Evolutionary conservation across 1,140 invertebrate genomes (phyloP).

Genomic region (Sitodiplosis mosellana): DNA sequence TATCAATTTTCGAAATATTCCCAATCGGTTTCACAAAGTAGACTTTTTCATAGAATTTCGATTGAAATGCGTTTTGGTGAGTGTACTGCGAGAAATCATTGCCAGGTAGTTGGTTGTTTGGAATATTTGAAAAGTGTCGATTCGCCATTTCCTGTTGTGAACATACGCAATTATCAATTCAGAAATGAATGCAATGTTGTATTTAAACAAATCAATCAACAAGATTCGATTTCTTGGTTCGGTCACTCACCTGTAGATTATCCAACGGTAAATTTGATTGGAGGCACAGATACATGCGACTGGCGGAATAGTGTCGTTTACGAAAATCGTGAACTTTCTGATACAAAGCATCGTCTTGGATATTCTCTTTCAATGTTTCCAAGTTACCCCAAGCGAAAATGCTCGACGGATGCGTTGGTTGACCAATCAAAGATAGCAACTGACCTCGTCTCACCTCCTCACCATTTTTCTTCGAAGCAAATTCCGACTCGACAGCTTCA

Average conservation of each 20-base stretch:
- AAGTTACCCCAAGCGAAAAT: slow-evolving; percentile 78
- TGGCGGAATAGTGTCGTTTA: slow-evolving; percentile 65
- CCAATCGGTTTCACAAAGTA: slow-evolving; percentile 67
- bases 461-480: slow-evolving; percentile 18
- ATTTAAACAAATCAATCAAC: background rate
- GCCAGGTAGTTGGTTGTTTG: slow-evolving; percentile 37
- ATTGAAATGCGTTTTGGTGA: slow-evolving; percentile 35
- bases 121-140: slow-evolving; percentile 40
- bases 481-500: slow-evolving; percentile 75
- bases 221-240: background rate
- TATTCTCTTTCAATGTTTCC: slow-evolving; percentile 49
- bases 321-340: slow-evolving; percentile 57
- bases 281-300: slow-evolving; percentile 73
- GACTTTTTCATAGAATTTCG: slow-evolving; percentile 43
- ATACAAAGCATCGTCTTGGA: slow-evolving; percentile 43
- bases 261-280: slow-evolving; percentile 61
- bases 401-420: slow-evolving; percentile 46
- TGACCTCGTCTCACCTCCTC: slow-evolving; percentile 35
- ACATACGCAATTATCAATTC: background rate
- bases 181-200: background rate
- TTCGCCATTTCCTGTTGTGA: slow-evolving; percentile 28
- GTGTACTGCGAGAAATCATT: slow-evolving; percentile 33
- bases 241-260: slow-evolving; percentile 38
- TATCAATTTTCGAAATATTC: slow-evolving; percentile 42
- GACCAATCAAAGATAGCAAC: slow-evolving; percentile 46